Evolutionary conservation across 2,797 vertebrate genomes (phyloP).

Genomic region (Microctenopoma lineatum): DNA sequence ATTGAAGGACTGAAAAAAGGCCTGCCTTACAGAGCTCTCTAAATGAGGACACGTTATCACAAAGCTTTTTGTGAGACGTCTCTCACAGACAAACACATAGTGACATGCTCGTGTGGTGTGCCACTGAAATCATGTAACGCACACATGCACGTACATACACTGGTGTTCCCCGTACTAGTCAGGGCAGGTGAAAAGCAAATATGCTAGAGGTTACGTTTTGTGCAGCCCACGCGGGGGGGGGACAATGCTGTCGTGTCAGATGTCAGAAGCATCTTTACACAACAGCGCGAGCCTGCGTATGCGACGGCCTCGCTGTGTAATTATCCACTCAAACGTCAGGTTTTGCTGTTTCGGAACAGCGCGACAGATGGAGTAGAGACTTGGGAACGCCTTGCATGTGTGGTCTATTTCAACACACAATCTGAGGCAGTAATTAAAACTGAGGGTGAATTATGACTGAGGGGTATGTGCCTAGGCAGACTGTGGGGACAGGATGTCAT

Average conservation of each 20-base stretch:
- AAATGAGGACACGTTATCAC: too few relatives aligned
- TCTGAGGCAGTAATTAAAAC: slow-evolving; percentile 39
- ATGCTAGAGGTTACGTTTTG: slow-evolving; percentile 17
- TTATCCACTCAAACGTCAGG: slow-evolving; percentile 49
- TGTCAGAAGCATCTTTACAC: slow-evolving; percentile 25
- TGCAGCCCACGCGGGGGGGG: slow-evolving; percentile 31
- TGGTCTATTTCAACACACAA: slow-evolving; percentile 48
- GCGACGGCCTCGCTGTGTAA: slow-evolving; percentile 41
- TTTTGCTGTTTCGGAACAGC: slow-evolving; percentile 30
- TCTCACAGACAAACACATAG: neutral
- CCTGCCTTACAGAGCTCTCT: too few relatives aligned
- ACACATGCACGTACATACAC: neutral
- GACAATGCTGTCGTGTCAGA: slow-evolving; percentile 10
- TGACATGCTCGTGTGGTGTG: neutral
- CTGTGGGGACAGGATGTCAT: neutral
- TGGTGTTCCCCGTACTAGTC: slow-evolving; percentile 35
- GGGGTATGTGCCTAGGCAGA: slow-evolving; percentile 34
- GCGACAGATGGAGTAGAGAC: slow-evolving; percentile 4
- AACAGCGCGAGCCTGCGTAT: neutral
- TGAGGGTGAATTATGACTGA: slow-evolving; percentile 37
- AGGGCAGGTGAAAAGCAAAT: slow-evolving; percentile 38
- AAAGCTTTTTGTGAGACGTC: too few relatives aligned
- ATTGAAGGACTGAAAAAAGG: neutral
- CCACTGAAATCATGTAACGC: neutral
- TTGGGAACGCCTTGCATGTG: slow-evolving; percentile 22